These are phyloP conservation scores for Columba janthina DNA, from an alignment of 2,113 vertebrate species.

Conservation along the genomic window DNA sequence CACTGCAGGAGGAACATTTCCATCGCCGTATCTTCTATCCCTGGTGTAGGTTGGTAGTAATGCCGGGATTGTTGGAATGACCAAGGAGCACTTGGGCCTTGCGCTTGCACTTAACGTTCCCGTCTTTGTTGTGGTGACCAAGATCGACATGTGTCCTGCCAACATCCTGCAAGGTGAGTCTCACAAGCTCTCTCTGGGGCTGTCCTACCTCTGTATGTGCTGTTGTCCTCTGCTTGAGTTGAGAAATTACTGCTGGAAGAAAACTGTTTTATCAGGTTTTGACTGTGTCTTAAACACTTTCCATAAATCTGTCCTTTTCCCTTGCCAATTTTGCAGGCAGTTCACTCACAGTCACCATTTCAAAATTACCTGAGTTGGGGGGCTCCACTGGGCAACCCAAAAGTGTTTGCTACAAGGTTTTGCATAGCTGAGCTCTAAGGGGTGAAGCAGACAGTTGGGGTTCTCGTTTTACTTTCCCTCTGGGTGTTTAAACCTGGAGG, in stretches of 20 bases:
- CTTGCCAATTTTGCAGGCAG: neutral
- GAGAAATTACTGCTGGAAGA: neutral
- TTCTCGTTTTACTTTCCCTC: neutral
- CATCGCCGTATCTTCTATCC: neutral
- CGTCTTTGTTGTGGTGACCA: slow-evolving; percentile 97
- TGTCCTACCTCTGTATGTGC: neutral
- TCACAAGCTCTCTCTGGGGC: neutral
- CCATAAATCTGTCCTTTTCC: neutral
- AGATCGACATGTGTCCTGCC: slow-evolving; percentile 99
- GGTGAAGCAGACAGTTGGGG: neutral
- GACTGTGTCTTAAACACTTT: neutral
- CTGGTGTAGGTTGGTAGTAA: slow-evolving; percentile 94
- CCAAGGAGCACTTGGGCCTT: slow-evolving; percentile 96
- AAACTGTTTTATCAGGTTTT: neutral
- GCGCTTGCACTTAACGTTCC: slow-evolving; percentile 96
- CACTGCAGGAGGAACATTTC: neutral
- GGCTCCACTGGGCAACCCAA: neutral
- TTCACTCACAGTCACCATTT: neutral
- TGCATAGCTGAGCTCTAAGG: neutral
- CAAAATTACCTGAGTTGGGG: neutral
- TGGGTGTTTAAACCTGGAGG: neutral
- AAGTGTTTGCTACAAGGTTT: neutral
- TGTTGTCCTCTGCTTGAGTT: neutral
- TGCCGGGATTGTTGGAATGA: slow-evolving; percentile 98
- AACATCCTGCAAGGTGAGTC: slow-evolving; percentile 95